Conservation (phyloP, 1,140 invertebrate genomes). For the Hypothenemus hampei region DNA sequence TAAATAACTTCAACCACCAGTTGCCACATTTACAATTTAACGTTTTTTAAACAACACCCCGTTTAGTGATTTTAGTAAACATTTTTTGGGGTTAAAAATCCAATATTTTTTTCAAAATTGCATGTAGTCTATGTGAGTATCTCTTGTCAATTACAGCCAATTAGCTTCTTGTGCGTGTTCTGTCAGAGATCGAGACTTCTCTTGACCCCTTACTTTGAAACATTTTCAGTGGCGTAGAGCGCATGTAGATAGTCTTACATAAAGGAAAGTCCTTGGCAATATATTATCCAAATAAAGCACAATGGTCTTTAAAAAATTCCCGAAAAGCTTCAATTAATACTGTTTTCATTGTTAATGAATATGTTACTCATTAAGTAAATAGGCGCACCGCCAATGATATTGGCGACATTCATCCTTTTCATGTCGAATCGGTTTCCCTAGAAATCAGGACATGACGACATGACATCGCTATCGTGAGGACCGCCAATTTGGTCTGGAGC, state of each 20-base stretch:
- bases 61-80: too few relatives aligned
- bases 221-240: slow-evolving; percentile 17
- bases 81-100: too few relatives aligned
- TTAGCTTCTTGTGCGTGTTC: slow-evolving; percentile 31
- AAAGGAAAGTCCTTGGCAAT: slow-evolving; percentile 1
- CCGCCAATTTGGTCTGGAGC: slow-evolving; percentile 13
- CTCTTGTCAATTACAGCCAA: slow-evolving; percentile 29
- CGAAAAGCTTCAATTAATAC: background rate
- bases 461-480: slow-evolving; percentile 27
- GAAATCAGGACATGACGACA: slow-evolving; percentile 29
- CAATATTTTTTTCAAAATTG: too few relatives aligned
- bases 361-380: background rate
- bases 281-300: background rate
- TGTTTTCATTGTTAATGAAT: background rate
- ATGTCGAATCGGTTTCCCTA: slow-evolving; percentile 27
- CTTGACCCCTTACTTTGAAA: slow-evolving; percentile 19
- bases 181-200: slow-evolving; percentile 13
- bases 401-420: slow-evolving; percentile 1
- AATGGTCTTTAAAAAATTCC: background rate
- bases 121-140: slow-evolving; percentile 17
- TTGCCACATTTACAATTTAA: too few relatives aligned
- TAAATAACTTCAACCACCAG: too few relatives aligned
- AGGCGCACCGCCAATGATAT: background rate
- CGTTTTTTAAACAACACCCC: too few relatives aligned
- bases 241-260: slow-evolving; percentile 16